Evolutionary conservation across 2,888 invertebrate species (phyloP).

Genomic region (Polymixis lichenea): DNA sequence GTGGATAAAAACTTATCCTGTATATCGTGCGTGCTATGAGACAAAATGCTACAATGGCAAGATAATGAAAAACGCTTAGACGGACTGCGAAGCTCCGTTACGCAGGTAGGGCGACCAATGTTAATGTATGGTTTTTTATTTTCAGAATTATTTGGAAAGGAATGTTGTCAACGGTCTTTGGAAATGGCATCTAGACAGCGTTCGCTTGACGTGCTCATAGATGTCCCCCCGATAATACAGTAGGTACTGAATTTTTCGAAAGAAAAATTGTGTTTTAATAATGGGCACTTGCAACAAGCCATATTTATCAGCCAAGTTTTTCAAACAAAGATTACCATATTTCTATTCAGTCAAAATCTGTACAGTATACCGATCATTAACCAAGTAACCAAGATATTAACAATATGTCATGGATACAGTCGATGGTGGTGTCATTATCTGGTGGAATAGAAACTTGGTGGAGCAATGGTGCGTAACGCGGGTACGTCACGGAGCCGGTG

Average conservation of each 20-base stretch:
- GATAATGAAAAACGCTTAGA: slow-evolving; percentile 56
- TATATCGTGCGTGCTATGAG: slow-evolving; percentile 33
- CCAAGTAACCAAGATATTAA: slow-evolving; percentile 3
- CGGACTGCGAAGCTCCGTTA: slow-evolving; percentile 39
- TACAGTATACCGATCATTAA: neutral
- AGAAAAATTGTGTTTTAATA: no score
- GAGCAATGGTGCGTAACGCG: slow-evolving; percentile 82
- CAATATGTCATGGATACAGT: slow-evolving; percentile 56
- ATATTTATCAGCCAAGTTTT: neutral
- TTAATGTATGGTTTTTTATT: neutral
- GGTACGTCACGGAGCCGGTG: slow-evolving; percentile 76
- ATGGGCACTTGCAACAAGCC: neutral
- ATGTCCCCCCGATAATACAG: neutral
- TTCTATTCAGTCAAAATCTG: neutral
- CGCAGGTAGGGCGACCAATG: slow-evolving; percentile 48
- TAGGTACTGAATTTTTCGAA: no score
- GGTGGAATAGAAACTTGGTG: slow-evolving; percentile 83
- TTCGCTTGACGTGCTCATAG: neutral
- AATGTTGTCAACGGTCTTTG: neutral
- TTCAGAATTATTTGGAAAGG: neutral
- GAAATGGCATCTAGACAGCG: neutral
- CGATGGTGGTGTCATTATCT: slow-evolving; percentile 76
- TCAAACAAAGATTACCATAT: neutral
- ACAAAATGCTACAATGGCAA: slow-evolving; percentile 53
- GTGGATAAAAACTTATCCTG: no score